These are phyloP conservation scores for Gastracanthus pulcherrimus DNA, from an alignment of 2,888 invertebrate species.

Conservation along the genomic window DNA sequence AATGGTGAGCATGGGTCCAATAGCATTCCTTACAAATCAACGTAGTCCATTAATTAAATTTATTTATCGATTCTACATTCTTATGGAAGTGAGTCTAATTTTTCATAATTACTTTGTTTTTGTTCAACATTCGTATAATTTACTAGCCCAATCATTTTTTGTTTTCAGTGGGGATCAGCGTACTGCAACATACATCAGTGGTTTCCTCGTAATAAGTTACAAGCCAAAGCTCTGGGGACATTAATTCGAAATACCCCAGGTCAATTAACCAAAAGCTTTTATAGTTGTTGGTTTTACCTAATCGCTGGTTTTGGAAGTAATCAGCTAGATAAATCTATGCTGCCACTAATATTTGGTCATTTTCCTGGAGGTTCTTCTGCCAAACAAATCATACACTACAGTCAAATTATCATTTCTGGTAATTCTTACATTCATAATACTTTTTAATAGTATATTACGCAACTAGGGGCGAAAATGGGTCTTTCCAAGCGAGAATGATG, in stretches of 20 bases:
- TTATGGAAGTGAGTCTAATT: conserved; percentile 70
- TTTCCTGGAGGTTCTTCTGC: conserved; percentile 77
- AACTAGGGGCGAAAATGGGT: too few species aligned
- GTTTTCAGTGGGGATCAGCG: conserved; percentile 73
- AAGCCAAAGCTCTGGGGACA: conserved; percentile 69
- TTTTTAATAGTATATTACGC: too few species aligned
- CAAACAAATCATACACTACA: conserved; percentile 75
- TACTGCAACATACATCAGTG: conserved; percentile 74
- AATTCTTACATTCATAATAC: conserved; percentile 47
- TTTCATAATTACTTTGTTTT: background rate
- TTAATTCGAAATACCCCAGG: conserved; percentile 71
- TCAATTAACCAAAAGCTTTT: conserved; percentile 72
- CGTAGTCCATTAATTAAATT: conserved; percentile 72
- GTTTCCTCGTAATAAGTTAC: conserved; percentile 73
- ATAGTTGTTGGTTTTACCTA: conserved; percentile 78
- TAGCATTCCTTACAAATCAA: conserved; percentile 75
- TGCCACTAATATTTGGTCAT: conserved; percentile 73
- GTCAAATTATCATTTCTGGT: conserved; percentile 74
- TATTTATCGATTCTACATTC: conserved; percentile 68
- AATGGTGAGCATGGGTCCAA: conserved; percentile 75
- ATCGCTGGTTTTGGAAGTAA: conserved; percentile 78
- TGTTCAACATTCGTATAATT: background rate
- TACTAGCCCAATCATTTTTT: conserved; percentile 50
- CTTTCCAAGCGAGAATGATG: too few species aligned
- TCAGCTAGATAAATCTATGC: conserved; percentile 76